Base-by-base conservation (phyloP, 2,797 vertebrate species). In the Sebastes paucispinis region DNA sequence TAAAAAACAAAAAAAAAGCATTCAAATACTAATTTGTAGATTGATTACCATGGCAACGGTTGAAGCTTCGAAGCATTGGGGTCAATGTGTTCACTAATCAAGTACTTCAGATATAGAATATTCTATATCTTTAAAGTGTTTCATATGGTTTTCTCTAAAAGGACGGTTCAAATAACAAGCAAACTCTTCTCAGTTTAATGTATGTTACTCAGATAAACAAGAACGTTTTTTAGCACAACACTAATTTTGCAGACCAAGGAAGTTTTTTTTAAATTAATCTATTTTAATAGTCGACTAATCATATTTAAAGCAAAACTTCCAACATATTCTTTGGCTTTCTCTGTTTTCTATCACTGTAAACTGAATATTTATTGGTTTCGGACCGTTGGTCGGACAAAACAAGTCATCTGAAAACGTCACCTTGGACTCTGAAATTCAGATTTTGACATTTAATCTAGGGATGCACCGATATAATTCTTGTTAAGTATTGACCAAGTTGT, bases 21-120 rank as follows among this genome's bases (percentile, higher is more conserved):
- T 18, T 47, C 16, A 18, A 47, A 47, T 47, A 47, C 43, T 18
- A 16, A 47, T 47, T 16, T 47, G 43, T 6, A 47, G 43, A 6
- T 47, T 47, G 43, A 47, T 47, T 47, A 47, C 43, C 43, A 47
- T 47, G 43, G 43, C 43, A 47, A 47, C 39, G 39, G 39, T 43
- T 16, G 39, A 43, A 43, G 13, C 39, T 16, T 43, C 3, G 39
- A 43, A 43, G 39, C 39, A 16, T 43, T 43, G 5, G 14, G 39
- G 39, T 43, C 39, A 43, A 11, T 64, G 11, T 75, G 8, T 64
- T 69, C 13, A 34, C 14, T 39, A 76, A 16, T 80, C 6, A 76
- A 57, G 55, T 68, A 70, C 10, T 55, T 79, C 66, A 57, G 55
- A 81, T 64, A 47, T 60, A 54, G 52, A 25, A 72, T 20, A 25